Evolutionary conservation across 2,888 invertebrate genomes (phyloP), one percentile per base, ranked within the genome.

Genomic region (Clunio marinus): DNA sequence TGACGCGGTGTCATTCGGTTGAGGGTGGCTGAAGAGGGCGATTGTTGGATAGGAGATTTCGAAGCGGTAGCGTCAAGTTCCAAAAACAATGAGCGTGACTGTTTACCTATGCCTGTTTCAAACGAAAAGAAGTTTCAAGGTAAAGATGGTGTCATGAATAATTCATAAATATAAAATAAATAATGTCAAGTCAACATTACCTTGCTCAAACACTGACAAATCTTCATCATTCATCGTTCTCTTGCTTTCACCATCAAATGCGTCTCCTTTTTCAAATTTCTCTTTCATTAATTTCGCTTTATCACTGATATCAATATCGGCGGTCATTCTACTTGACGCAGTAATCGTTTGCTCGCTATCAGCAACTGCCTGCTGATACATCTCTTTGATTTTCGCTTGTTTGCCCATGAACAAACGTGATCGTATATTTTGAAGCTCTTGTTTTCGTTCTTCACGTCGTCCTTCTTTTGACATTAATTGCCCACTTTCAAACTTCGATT

Each of bases 301-400:
- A 68, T 84, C 86, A n/a, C 82, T 79, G 69, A 80, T 76, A 69
- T 81, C 80, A 15, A 81, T 76, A 70, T 80, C 80, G 1, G 77
- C 75, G n/a, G n/a, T n/a, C 17, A 76, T 82, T 73, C 83, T 84
- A 5, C 83, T 82, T 0, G 82, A 74, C 51, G 84, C 83, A 0
- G 82, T 83, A 8, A 83, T 77, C 20, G 82, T 79, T 74, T 86
- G 84, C 76, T 89, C 91, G 70, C 88, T 89, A 73, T 90, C 91
- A 73, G 87, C 85, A 0, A 93, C 90, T 0, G 93, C 93, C 75
- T 93, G 92, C 75, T 94, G 93, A 76, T 94, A 94, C 83, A 91
- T 87, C 75, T 93, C 93, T 76, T 93, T 94, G 80, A 94, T 89
- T 75, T 91, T 91, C 0, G 88, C 91, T 80, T 93, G 93, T 76